phyloP scores from a whole-genome alignment of 2,797 vertebrate species.

The Amblyraja radiata region DNA sequence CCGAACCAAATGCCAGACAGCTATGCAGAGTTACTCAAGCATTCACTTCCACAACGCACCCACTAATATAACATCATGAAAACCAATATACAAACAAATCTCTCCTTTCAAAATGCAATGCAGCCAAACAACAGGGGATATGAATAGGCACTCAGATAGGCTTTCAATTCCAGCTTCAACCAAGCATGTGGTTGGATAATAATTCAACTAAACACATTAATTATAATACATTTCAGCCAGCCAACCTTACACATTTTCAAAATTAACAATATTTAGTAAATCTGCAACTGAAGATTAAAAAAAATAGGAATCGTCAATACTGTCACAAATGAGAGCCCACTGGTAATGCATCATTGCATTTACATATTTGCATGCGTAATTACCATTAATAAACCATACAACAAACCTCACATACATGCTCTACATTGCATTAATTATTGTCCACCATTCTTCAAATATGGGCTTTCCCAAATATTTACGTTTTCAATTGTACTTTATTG shows the following conservation, averaged over 20 bases:
- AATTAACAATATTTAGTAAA: conserved; percentile 5
- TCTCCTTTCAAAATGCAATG: neutral
- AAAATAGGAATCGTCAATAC: neutral
- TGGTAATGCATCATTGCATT: too few relatives aligned
- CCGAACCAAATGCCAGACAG: neutral
- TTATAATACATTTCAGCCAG: neutral
- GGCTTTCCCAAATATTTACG: neutral
- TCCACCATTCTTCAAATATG: neutral
- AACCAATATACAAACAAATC: neutral
- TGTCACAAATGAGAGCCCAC: neutral
- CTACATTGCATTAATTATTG: neutral
- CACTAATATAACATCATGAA: neutral
- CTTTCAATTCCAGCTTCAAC: neutral
- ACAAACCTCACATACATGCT: neutral
- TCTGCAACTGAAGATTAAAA: neutral
- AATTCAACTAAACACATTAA: neutral
- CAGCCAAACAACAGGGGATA: neutral
- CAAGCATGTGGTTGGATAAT: neutral
- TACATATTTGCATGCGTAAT: neutral
- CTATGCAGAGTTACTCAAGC: neutral
- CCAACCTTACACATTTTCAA: neutral
- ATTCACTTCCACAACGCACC: neutral
- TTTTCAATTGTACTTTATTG: neutral
- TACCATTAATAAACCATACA: neutral
- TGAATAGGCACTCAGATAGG: neutral